Base-by-base conservation (phyloP, 2,113 vertebrate species). In the Heterochromis multidens region DNA sequence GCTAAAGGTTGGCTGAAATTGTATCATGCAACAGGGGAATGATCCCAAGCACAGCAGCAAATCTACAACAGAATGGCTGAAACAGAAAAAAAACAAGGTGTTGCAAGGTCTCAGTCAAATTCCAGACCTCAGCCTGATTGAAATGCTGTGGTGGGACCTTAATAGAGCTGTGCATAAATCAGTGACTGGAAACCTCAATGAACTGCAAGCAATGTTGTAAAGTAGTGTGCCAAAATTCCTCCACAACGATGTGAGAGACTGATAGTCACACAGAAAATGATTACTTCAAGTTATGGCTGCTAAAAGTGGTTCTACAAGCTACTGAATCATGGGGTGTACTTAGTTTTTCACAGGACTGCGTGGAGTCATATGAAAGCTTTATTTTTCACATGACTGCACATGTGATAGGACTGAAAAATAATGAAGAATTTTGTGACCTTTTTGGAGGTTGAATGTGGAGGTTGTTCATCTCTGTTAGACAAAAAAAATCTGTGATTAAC, bases 401-500 rank as follows among this genome's bases (percentile, higher is more conserved):
- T 16, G 25, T 27, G 4, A n/a, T 6, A 16, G 6, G 9, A 7
- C 16, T 43, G 33, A 12, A 59, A 78, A 58, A 19, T 58, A 77
- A 57, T 25, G n/a, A 77, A 37, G 21, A 29, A 35, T 57, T 59
- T 78, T 61, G 14, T 43, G 37, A 79, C 35, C n/a, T 43, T 6
- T 29, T 78, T 9, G 77, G 35, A 59, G 16, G 77, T 14, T 52
- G 27, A 79, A 16, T n/a, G 17, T 49, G 23, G 37, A 79, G 16
- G 23, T 31, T 46, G 12, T 49, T 60, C 17, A 29, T 60, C 27
- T 58, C 17, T 49, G 12, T 49, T 27, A 76, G 19, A 16, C 16
- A 40, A 63, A 43, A 78, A 46, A 63, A 72, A 46, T 6, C 17
- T 52, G 7, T 8, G 49, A 89, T 72, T 37, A 77, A 21, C 49